Base-by-base conservation (phyloP, 2,888 invertebrate genomes). In the Sesia bembeciformis region DNA sequence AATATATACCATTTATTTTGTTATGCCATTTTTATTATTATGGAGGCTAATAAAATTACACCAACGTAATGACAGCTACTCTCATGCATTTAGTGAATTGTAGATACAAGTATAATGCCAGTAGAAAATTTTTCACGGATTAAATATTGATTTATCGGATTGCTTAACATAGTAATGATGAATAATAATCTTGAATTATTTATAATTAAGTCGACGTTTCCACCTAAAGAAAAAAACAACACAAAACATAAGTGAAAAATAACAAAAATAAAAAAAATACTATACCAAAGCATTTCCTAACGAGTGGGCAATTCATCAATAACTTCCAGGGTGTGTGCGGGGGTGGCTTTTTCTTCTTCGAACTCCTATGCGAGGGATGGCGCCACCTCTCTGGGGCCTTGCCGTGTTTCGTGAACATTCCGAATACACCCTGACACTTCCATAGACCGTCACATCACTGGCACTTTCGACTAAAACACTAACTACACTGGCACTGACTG, bases 271-370 rank as follows among this genome's bases (percentile, higher is more conserved):
- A 54, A 46, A 8, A 53, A 71, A 81, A 84, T 87, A 89, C 83
- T 76, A 68, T 90, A 90, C 90, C 90, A 80, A 90, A 90, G 81
- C 90, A 90, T 90, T 90, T 90, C 72, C 90, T 90, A 89, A 90
- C 88, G 78, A 90, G 90, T 87, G 90, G 90, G 86, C 90, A 90
- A 90, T 88, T 90, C 90, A 90, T 90, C 89, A 90, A 90, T 88
- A 90, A 90, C 76, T 90, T 90, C 90, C 90, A 90, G 76, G 90
- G 90, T 67, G 90, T 88, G 70, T 89, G 88, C 61, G 85, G 83
- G 61, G 86, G 81, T 59, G 79, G 81, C 74, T 90, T 90, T 84
- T 89, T 90, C 85, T 84, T 89, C 80, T 85, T 88, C 72, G 81
- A 78, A 71, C 84, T 82, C 72, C 85, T 87, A 75, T 83, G 83